Evolutionary conservation across 2,113 vertebrate species (phyloP).

Genomic region (Rhynchomys soricoides): DNA sequence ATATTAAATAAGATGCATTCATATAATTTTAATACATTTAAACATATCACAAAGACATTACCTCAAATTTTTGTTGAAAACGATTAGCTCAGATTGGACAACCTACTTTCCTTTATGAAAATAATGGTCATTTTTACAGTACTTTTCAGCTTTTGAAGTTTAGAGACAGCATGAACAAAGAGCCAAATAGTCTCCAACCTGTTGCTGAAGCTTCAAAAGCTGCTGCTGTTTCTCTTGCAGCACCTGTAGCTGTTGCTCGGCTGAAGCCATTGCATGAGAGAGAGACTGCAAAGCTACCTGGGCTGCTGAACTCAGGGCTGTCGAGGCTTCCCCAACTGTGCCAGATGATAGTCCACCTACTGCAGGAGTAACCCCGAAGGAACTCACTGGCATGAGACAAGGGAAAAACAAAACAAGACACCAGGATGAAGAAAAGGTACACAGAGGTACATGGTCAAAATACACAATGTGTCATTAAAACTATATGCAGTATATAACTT

Average conservation of each 20-base stretch:
- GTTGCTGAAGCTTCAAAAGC: conserved; percentile 99
- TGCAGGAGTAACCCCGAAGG: conserved; percentile 96
- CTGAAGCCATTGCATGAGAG: conserved; percentile 99
- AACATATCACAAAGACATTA: conserved; percentile 67
- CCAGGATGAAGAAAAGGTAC: conserved; percentile 50
- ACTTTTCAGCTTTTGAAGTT: conserved; percentile 87
- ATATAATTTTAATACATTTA: conserved; percentile 24
- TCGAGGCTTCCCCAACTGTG: conserved; percentile 96
- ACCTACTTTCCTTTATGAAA: conserved; percentile 48
- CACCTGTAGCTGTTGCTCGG: conserved; percentile 99
- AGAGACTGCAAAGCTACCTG: conserved; percentile 99
- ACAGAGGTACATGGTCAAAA: not conserved
- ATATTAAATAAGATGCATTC: not conserved
- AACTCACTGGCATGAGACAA: conserved; percentile 94
- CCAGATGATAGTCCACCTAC: conserved; percentile 96
- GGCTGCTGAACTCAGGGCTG: conserved; percentile 97
- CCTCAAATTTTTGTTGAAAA: conserved; percentile 78
- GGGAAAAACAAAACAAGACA: conserved; percentile 57
- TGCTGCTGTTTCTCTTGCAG: conserved; percentile 99
- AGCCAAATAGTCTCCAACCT: conserved; percentile 93
- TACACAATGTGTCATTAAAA: not conserved
- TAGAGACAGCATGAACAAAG: conserved; percentile 88
- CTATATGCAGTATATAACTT: not conserved
- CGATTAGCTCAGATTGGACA: conserved; percentile 67
- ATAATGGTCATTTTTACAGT: conserved; percentile 74